These are phyloP conservation scores for Montipora cactus DNA, from an alignment of 64 coral and sea anemone species.

Conservation along the genomic window DNA sequence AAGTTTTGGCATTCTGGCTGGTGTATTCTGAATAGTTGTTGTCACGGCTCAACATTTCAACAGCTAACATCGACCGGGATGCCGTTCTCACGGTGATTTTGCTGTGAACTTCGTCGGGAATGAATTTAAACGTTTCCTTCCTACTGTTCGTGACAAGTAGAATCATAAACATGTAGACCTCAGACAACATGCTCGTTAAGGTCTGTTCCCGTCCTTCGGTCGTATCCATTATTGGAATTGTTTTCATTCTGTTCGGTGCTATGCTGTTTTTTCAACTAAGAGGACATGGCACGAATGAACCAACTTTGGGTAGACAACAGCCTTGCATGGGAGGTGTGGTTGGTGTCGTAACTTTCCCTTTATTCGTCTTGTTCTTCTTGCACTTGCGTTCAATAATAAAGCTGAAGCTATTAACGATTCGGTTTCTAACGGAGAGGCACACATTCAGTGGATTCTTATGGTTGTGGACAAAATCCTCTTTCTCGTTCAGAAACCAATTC, in stretches of 20 bases:
- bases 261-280: conserved; percentile 40
- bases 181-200: conserved; percentile 26
- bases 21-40: too few species aligned
- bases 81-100: too few species aligned
- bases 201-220: conserved; percentile 30
- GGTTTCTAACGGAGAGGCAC: background rate
- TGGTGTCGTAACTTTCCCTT: conserved; percentile 53
- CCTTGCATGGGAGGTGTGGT: conserved; percentile 78
- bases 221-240: conserved; percentile 44
- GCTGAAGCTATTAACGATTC: background rate
- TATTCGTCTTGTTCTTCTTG: conserved; percentile 59
- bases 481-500: conserved; percentile 60
- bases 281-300: background rate
- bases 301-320: conserved; percentile 39
- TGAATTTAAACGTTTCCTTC: too few species aligned
- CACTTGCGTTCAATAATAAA: background rate
- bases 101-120: too few species aligned
- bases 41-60: too few species aligned
- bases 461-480: conserved; percentile 12
- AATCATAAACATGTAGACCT: too few species aligned
- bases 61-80: too few species aligned
- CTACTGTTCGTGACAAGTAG: too few species aligned
- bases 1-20: too few species aligned
- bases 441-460: background rate
- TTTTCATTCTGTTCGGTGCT: conserved; percentile 51